Percentiles rank a stretch among this genome's conserved stretches.
Evolutionary conservation across 2,113 vertebrate genomes (phyloP).

Genomic region (Hydrolagus affinis): DNA sequence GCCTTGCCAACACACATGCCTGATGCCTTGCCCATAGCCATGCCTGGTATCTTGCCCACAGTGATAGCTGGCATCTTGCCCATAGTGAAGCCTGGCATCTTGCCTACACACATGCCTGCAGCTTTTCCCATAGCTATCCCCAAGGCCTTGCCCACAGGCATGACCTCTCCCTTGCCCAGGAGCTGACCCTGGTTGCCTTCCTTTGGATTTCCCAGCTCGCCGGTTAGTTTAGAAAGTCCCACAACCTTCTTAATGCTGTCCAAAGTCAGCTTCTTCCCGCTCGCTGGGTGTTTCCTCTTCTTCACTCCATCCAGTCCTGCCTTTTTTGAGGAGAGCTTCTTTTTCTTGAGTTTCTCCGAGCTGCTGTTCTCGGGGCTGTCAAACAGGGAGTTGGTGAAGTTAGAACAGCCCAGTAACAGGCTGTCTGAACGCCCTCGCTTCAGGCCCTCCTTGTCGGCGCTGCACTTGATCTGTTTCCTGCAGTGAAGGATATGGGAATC

Average conservation of each 20-base stretch:
- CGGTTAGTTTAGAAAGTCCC: neutral
- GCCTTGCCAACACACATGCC: too few species aligned
- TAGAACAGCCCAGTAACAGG: constrained; percentile 36
- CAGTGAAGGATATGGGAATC: constrained; percentile 35
- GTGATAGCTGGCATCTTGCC: too few species aligned
- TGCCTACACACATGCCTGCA: too few species aligned
- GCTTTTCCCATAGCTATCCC: too few species aligned
- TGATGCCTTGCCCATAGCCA: too few species aligned
- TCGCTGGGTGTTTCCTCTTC: constrained; percentile 34
- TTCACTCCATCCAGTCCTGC: constrained; percentile 39
- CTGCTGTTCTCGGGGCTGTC: constrained; percentile 33
- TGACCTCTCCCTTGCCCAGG: too few species aligned
- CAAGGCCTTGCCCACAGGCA: too few species aligned
- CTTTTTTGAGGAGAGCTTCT: constrained; percentile 43
- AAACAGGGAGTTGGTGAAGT: constrained; percentile 38
- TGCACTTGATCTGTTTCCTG: constrained; percentile 35
- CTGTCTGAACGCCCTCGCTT: constrained; percentile 31
- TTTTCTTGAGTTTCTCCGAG: constrained; percentile 45
- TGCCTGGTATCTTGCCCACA: too few species aligned
- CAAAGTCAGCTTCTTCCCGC: neutral
- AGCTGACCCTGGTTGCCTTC: neutral
- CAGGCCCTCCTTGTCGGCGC: neutral
- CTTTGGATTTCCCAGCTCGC: neutral
- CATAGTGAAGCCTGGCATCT: too few species aligned
- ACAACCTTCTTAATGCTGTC: neutral